These are phyloP conservation scores for Tricholaema leucomelas DNA, from an alignment of 2,113 vertebrate genomes.

Conservation along the genomic window DNA sequence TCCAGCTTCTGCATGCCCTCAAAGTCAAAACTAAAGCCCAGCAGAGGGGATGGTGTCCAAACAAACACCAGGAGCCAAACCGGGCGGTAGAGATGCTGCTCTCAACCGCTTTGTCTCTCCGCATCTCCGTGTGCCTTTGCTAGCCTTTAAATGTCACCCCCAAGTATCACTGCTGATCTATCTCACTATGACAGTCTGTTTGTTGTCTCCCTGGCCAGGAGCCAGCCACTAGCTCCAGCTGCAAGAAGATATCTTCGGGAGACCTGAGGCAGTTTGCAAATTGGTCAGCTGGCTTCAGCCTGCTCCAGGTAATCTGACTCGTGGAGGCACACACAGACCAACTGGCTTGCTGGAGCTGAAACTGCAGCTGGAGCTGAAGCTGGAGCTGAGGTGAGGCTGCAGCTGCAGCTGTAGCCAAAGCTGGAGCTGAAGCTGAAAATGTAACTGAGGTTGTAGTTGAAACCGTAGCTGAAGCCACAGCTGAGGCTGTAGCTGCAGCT, in stretches of 20 bases:
- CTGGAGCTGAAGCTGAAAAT: no score
- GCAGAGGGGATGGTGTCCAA: background rate
- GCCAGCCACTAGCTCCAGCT: background rate
- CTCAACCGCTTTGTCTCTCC: background rate
- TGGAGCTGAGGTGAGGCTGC: no score
- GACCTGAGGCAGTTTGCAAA: background rate
- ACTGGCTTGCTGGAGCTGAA: background rate
- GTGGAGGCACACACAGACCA: background rate
- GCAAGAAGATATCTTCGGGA: background rate
- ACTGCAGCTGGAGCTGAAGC: no score
- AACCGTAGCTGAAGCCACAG: no score
- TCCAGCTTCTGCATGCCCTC: background rate
- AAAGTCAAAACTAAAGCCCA: background rate
- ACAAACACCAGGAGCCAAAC: background rate
- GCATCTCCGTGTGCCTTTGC: background rate
- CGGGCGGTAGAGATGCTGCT: background rate
- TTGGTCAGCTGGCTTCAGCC: background rate
- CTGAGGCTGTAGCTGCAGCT: no score
- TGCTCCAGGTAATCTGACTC: background rate
- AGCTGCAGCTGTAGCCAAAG: no score
- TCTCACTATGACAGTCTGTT: conserved; percentile 22
- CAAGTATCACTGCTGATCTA: conserved; percentile 23
- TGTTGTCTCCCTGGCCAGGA: background rate
- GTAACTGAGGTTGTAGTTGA: no score
- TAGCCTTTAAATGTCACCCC: conserved; percentile 45